These are phyloP conservation scores for Sebastes nivosus DNA, from an alignment of 2,797 vertebrate species.

Conservation along the genomic window DNA sequence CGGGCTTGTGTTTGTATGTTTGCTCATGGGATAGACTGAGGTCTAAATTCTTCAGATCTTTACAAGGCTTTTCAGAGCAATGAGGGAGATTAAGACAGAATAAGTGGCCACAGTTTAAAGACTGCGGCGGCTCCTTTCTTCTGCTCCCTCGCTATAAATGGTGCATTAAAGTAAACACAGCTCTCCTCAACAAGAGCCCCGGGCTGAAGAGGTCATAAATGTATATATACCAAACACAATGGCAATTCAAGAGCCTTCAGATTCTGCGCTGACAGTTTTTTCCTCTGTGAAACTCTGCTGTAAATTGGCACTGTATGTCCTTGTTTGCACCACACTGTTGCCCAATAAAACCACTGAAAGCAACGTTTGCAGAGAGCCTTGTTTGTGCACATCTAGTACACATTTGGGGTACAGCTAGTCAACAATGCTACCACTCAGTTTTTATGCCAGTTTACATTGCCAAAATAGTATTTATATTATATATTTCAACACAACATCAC, in stretches of 20 bases:
- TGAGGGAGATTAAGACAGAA: slow-evolving; percentile 32
- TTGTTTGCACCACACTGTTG: slow-evolving; percentile 4
- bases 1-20: not conserved
- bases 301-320: not conserved
- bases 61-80: slow-evolving; percentile 19
- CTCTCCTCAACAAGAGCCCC: slow-evolving; percentile 6
- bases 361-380: not conserved
- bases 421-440: not conserved
- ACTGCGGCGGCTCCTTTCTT: slow-evolving; percentile 4
- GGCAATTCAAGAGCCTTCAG: slow-evolving; percentile 13
- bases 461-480: too few relatives aligned
- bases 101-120: slow-evolving; percentile 27
- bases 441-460: too few relatives aligned
- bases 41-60: slow-evolving; percentile 26
- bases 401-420: not conserved
- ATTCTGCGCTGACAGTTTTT: not conserved
- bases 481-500: not conserved
- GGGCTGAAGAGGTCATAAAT: slow-evolving; percentile 21
- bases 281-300: not conserved
- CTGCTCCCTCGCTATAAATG: slow-evolving; percentile 12
- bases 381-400: not conserved
- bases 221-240: slow-evolving; percentile 26
- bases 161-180: slow-evolving; percentile 41
- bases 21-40: slow-evolving; percentile 15
- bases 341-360: slow-evolving; percentile 4